Base-by-base conservation (phyloP, 2,113 vertebrate species). In the Toxostoma redivivum region DNA sequence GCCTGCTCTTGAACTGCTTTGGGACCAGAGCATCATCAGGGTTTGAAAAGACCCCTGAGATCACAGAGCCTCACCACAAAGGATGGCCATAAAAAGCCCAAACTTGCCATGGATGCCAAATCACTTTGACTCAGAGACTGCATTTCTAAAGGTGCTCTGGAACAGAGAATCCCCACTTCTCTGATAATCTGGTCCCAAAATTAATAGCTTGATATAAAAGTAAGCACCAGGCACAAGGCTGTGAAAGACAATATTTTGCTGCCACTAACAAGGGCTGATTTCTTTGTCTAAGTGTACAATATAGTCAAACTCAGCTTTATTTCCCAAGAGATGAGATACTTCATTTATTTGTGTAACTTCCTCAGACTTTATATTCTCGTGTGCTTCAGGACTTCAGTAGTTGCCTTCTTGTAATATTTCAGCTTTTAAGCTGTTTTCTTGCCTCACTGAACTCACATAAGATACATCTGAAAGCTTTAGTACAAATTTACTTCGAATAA, bases 401-500 rank as follows among this genome's bases (percentile, higher is more conserved):
- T 97, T 94, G 96, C 97, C 96, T 98, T 73, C 95, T 97, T 97
- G 97, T 97, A 97, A 98, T 98, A 98, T 98, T 98, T 98, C 97
- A 98, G 98, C 97, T 97, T 98, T 98, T 98, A 98, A 98, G 98
- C 97, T 97, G 97, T 98, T 98, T 98, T 98, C 96, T 98, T 98
- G 98, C 98, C 98, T 98, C 98, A 97, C 96, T 98, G 98, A 98
- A 95, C 98, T 98, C 98, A 98, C 97, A 98, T 98, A 98, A 98
- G 98, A 98, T 98, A 98, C 98, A 98, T 98, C 98, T 98, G 98
- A 98, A 98, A 98, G 98, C 98, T 98, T 98, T 98, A 98, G 98
- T 97, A 98, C 98, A 98, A 98, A 98, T 98, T 98, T 98, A 98
- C 98, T 98, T 98, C 96, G 85, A 98, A 98, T 98, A 98, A 98